phyloP scores from a whole-genome alignment of 1,140 invertebrate genomes.

The Bombus difficillimus region DNA sequence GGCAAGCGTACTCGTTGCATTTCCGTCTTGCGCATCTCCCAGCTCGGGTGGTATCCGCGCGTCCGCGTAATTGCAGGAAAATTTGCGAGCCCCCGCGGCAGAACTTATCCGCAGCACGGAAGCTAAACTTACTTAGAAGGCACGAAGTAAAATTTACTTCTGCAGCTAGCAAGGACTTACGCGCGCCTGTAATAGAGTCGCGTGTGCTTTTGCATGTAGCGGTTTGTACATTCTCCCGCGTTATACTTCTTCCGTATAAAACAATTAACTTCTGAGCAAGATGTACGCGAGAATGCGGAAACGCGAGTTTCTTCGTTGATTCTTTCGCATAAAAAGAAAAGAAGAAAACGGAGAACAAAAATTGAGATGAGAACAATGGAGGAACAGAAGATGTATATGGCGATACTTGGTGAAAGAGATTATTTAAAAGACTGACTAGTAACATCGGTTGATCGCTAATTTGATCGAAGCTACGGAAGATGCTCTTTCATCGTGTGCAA shows the following conservation, averaged over 20 bases:
- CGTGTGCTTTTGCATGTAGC: slow-evolving; percentile 42
- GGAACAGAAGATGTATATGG: not conserved
- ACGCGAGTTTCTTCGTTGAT: slow-evolving; percentile 31
- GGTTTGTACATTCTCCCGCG: slow-evolving; percentile 32
- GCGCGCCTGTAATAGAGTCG: slow-evolving; percentile 47
- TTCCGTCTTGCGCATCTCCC: not conserved
- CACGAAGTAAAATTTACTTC: slow-evolving; percentile 58
- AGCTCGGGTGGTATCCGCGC: not conserved
- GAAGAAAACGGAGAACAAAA: not conserved
- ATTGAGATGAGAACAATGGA: not conserved
- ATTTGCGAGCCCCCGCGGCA: slow-evolving; percentile 26
- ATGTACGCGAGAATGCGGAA: slow-evolving; percentile 12
- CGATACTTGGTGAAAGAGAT: not conserved
- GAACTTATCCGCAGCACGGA: slow-evolving; percentile 46
- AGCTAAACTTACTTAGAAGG: slow-evolving; percentile 42
- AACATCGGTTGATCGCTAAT: too few relatives aligned
- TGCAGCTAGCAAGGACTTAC: slow-evolving; percentile 36
- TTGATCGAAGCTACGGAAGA: too few relatives aligned
- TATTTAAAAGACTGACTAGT: not conserved
- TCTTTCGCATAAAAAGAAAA: not conserved
- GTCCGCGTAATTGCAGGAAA: slow-evolving; percentile 27
- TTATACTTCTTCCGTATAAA: slow-evolving; percentile 40
- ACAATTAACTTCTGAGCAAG: slow-evolving; percentile 40
- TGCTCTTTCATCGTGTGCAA: too few relatives aligned
- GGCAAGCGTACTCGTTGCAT: not conserved